Base-by-base conservation (phyloP, 1,140 invertebrate species). In the Chymomyza costata region DNA sequence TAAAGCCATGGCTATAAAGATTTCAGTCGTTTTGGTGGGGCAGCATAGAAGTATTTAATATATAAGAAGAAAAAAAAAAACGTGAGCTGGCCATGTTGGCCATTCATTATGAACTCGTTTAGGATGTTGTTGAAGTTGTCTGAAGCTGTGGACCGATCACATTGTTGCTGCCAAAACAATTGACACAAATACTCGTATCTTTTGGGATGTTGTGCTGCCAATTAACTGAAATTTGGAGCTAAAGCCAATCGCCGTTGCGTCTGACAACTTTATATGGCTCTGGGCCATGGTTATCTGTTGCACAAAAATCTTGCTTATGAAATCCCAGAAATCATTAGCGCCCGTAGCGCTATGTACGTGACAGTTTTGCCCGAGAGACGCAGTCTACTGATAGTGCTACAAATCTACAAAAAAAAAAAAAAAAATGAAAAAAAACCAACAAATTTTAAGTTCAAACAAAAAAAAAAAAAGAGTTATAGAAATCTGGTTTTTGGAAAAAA, bases 81-180 rank as follows among this genome's bases (percentile, higher is more conserved):
- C 73, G 73, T 80, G 73, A 63, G 64, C 65, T 58, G 57, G 68
- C 68, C 70, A 49, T 78, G 74, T 66, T 64, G 60, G 64, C 73
- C 73, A 80, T 80, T 80, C 73, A 80, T 80, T 80, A 80, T 70
- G 74, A 80, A 68, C 68, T 76, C 71, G 71, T 76, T 76, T 51
- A 25, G 21, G 21, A 25, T 8, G 21, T 5, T 17, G 16, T 35
- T 53, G n/a, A n/a, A n/a, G n/a, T n/a, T n/a, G n/a, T n/a, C n/a
- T n/a, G n/a, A n/a, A n/a, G n/a, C n/a, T n/a, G n/a, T n/a, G n/a
- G n/a, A n/a, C 39, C 16, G 15, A 3, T 51, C 31, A 7, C 14
- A 44, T 57, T 28, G 5, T 41, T 63, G 59, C 51, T 55, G 39
- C 32, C 52, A 19, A 19, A 31, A 62, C 14, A 55, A 50, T 56